A percentile compares a stretch with the other conserved stretches of the same genome.
These are phyloP conservation scores for Brevimyrus niger DNA, from an alignment of 2,113 vertebrate genomes.

Conservation along the genomic window DNA sequence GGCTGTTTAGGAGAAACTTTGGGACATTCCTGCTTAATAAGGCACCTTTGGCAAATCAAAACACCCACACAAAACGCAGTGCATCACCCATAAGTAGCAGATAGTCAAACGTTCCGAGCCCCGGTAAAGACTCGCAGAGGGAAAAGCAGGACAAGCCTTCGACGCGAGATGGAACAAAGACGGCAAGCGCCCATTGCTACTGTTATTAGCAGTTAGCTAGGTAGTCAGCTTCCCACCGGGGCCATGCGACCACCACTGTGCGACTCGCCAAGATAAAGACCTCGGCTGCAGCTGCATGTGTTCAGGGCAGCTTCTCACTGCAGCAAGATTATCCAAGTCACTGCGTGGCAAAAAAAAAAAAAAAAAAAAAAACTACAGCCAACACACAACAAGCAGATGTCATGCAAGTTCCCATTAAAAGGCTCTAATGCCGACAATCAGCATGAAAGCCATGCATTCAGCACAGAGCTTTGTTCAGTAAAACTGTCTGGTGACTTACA, in stretches of 20 bases:
- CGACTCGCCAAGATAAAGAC: not conserved
- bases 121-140: not conserved
- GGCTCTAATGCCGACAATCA: not conserved
- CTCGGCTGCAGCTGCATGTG: not conserved
- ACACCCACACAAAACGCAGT: not conserved
- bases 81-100: not conserved
- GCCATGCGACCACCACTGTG: not conserved
- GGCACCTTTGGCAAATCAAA: not conserved
- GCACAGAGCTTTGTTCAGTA: slow-evolving; percentile 14
- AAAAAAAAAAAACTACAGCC: not conserved
- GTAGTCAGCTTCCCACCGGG: not conserved
- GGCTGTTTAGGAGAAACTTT: slow-evolving; percentile 47
- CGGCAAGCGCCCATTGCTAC: not conserved
- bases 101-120: not conserved
- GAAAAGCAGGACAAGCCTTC: not conserved
- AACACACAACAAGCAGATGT: not conserved
- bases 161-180: not conserved
- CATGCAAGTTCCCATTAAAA: not conserved
- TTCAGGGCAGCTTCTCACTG: not conserved
- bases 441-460: not conserved
- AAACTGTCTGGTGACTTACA: slow-evolving; percentile 45
- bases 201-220: not conserved
- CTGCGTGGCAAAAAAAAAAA: not conserved
- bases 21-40: not conserved
- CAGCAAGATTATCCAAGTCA: not conserved